Evolutionary conservation across 2,888 invertebrate genomes (phyloP).

Genomic region (Exocentrus adspersus): DNA sequence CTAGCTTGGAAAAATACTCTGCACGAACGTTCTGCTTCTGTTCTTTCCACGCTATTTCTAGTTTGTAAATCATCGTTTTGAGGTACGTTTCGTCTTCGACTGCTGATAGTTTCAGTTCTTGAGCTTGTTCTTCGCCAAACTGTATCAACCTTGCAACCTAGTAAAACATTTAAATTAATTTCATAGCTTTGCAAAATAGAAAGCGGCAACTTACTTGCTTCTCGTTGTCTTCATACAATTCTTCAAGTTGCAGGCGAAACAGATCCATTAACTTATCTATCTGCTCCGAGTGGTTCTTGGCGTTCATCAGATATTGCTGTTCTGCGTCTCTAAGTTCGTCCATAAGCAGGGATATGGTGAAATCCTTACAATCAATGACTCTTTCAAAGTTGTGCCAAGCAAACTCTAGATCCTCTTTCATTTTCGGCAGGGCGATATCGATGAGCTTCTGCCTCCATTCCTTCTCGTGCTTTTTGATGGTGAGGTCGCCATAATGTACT

Average conservation of each 20-base stretch:
- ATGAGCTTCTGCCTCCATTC: slow-evolving; percentile 62
- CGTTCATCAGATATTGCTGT: slow-evolving; percentile 60
- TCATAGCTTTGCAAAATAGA: too few relatives aligned
- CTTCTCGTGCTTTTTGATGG: slow-evolving; percentile 54
- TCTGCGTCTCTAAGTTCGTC: slow-evolving; percentile 61
- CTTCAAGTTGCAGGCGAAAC: slow-evolving; percentile 56
- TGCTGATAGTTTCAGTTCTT: slow-evolving; percentile 59
- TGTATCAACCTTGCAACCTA: slow-evolving; percentile 18
- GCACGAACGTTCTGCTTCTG: slow-evolving; percentile 54
- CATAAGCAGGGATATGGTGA: slow-evolving; percentile 60
- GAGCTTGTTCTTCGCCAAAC: slow-evolving; percentile 57
- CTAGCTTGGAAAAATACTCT: slow-evolving; percentile 56
- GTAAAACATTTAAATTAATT: slow-evolving; percentile 6
- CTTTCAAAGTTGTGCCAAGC: slow-evolving; percentile 64
- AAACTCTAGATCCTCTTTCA: slow-evolving; percentile 60
- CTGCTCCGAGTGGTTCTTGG: slow-evolving; percentile 58
- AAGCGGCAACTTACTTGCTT: slow-evolving; percentile 51
- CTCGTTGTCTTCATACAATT: slow-evolving; percentile 54
- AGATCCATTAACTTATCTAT: slow-evolving; percentile 59
- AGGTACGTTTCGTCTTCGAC: slow-evolving; percentile 65
- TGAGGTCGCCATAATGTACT: slow-evolving; percentile 58
- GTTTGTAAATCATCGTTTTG: slow-evolving; percentile 64
- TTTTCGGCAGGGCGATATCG: slow-evolving; percentile 59
- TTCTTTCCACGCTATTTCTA: slow-evolving; percentile 62
- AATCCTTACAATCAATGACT: slow-evolving; percentile 63